Base-by-base conservation (phyloP, 2,113 vertebrate species). In the Cololabis saira region DNA sequence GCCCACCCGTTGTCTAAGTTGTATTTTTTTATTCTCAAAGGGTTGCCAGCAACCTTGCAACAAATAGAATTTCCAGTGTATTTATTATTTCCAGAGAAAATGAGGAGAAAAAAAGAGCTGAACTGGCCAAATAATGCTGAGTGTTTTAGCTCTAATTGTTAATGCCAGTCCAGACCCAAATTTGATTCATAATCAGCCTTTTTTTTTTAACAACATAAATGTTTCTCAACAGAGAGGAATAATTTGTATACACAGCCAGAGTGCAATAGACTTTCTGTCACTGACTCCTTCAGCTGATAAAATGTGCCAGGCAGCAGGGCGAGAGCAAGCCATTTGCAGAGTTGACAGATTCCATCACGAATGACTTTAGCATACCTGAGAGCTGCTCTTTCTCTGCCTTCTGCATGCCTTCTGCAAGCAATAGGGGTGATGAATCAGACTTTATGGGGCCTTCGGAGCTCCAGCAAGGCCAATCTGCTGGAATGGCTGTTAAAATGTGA, bases 331-430 rank as follows among this genome's bases (percentile, higher is more conserved):
- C 82, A 89, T 89, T 92, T 89, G 81, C 82, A 52, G 83, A 80
- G 66, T 88, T 92, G 89, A 89, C 89, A 90, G 86, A 91, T 91
- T 85, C 89, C 82, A 88, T 88, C 87, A 82, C 80, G 83, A 85
- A 87, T 88, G 84, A 91, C 86, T 91, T 94, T 89, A 88, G 83
- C 87, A 86, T 89, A 92, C 86, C 90, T 87, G 76, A 88, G 86
- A 61, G 58, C 75, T 78, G 84, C 87, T 92, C 78, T 77, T 82
- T 88, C 68, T 53, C 74, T 61, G 79, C 82, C 71, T 81, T 62
- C 71, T 59, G 59, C 22, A 12, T 90, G 86, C 85, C 87, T 84
- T 90, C 85, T 82, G 88, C 59, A 48, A 87, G 78, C 52, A 47
- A 78, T 52, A 56, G 63, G 72, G 80, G 86, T 74, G 84, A 91